Evolutionary conservation across 2,113 vertebrate genomes (phyloP), one percentile per base, ranked within the genome.

Genomic region (Xerus inauris): DNA sequence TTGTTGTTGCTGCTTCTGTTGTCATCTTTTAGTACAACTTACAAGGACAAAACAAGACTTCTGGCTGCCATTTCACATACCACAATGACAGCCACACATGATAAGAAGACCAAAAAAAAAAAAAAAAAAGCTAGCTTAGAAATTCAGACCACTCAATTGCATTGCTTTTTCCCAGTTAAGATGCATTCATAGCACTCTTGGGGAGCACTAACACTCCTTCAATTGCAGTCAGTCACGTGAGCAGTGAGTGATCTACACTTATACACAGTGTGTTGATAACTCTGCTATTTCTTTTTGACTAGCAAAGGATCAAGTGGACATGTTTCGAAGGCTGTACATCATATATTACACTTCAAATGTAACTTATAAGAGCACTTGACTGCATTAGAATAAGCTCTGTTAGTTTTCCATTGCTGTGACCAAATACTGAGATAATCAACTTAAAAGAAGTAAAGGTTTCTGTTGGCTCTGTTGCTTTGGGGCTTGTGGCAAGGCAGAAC

Each of bases 181-280:
- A 93, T 62, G 57, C 85, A 5, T 86, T 89, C 38, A 6, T 76
- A 11, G 24, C 77, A 8, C 80, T 77, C 79, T 73, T 94, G 28
- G 81, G 76, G 80, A 86, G 8, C n/a, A 59, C 81, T 81, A 85
- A 54, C 93, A 54, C 54, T 87, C 67, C 81, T 89, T 90, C 30
- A 0, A 8, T 89, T 96, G 87, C 71, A 83, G 7, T 84, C 85
- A 57, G 59, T 95, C 42, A 89, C 97, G 95, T 91, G 96, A 96
- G 96, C 11, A 88, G 81, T 85, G 0, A 92, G 80, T 88, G 42
- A 94, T 75, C 87, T 97, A 71, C 82, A 69, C 84, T 90, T 94
- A 73, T 64, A 54, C 89, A 89, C 42, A 85, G 88, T 86, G 5
- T 93, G 59, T 96, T 97, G 97, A 97, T 96, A 97, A 72, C 45